Evolutionary conservation across 1,140 invertebrate genomes (phyloP).

Genomic region (Danaus plexippus): DNA sequence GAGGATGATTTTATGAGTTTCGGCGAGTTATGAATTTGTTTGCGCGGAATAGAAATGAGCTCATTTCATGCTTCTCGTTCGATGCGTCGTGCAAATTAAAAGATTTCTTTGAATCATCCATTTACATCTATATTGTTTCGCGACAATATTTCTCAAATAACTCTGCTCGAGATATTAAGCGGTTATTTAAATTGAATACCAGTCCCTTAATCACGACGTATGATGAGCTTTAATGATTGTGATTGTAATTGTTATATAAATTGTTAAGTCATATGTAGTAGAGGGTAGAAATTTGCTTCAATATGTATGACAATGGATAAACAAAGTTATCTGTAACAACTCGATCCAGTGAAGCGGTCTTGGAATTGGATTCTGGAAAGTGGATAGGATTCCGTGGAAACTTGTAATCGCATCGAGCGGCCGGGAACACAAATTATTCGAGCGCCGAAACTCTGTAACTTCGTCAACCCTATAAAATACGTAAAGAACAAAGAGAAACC

Average conservation of each 20-base stretch:
- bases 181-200: too few relatives aligned
- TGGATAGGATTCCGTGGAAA: slow-evolving; percentile 55
- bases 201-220: too few relatives aligned
- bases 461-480: slow-evolving; percentile 64
- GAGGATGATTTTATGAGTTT: slow-evolving; percentile 63
- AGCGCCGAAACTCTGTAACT: slow-evolving; percentile 66
- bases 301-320: slow-evolving; percentile 19
- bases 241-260: too few relatives aligned
- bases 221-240: too few relatives aligned
- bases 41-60: slow-evolving; percentile 63
- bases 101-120: slow-evolving; percentile 39
- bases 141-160: slow-evolving; percentile 1
- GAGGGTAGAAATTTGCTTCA: too few relatives aligned
- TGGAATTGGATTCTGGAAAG: slow-evolving; percentile 49
- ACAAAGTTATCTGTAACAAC: slow-evolving; percentile 32
- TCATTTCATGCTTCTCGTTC: slow-evolving; percentile 44
- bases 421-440: slow-evolving; percentile 65
- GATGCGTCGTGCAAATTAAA: slow-evolving; percentile 35
- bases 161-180: too few relatives aligned
- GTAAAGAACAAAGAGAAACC: slow-evolving; percentile 64
- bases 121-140: slow-evolving; percentile 36
- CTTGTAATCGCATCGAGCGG: slow-evolving; percentile 63
- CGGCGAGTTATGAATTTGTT: slow-evolving; percentile 58
- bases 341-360: slow-evolving; percentile 38
- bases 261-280: too few relatives aligned